Conservation (phyloP, 2,113 vertebrate genomes). For the Urocolius indicus region DNA sequence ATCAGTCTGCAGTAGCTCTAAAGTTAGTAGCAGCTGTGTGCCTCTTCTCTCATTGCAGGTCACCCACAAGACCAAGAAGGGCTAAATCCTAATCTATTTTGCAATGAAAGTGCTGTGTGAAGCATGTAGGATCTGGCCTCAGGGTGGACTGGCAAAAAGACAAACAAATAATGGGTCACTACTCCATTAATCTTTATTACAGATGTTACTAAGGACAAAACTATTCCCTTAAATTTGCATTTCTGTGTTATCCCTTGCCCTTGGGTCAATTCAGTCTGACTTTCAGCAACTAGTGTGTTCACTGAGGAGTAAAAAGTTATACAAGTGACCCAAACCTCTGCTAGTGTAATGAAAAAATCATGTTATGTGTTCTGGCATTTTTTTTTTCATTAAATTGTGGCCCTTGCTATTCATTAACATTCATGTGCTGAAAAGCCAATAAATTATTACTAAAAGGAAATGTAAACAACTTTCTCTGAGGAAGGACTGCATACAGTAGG, state of each 20-base stretch:
- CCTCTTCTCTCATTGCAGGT: not conserved
- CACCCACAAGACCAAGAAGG: not conserved
- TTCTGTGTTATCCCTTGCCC: not conserved
- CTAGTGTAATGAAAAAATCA: constrained; percentile 47
- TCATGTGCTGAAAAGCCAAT: constrained; percentile 70
- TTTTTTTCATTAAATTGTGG: not conserved
- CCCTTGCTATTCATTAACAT: constrained; percentile 56
- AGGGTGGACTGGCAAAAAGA: not conserved
- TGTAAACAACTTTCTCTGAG: constrained; percentile 74
- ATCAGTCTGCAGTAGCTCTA: not conserved
- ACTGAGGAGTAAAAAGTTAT: not conserved
- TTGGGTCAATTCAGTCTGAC: not conserved
- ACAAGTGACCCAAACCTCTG: not conserved
- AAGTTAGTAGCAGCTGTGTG: not conserved
- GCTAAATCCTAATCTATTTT: constrained; percentile 41
- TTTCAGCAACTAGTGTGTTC: not conserved
- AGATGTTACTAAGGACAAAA: constrained; percentile 32
- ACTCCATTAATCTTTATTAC: constrained; percentile 33
- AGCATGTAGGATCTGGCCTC: not conserved
- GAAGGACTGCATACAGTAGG: constrained; percentile 75
- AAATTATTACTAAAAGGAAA: constrained; percentile 74
- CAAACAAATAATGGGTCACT: constrained; percentile 3
- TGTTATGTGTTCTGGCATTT: not conserved
- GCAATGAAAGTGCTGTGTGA: not conserved
- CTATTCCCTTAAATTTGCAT: constrained; percentile 20